Evolutionary conservation across 2,797 vertebrate genomes (phyloP).

Genomic region (Sandelia bainsii): DNA sequence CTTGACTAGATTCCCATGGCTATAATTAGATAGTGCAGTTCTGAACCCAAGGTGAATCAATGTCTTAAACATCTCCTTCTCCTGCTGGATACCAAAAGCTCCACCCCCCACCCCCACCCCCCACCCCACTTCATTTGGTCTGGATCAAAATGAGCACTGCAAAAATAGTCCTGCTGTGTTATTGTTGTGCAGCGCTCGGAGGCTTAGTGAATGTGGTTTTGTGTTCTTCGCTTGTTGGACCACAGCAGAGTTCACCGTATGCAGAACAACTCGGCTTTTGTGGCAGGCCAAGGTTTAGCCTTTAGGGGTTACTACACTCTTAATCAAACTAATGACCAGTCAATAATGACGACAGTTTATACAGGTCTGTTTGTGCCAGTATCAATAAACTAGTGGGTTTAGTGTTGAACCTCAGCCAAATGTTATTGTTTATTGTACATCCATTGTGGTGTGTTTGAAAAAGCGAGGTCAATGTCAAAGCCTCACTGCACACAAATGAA

Average conservation of each 20-base stretch:
- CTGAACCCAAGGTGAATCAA: constrained; percentile 82
- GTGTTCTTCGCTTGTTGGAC: constrained; percentile 43
- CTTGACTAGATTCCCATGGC: constrained; percentile 81
- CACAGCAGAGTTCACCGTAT: constrained; percentile 38
- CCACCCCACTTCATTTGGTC: constrained; percentile 66
- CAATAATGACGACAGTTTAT: constrained; percentile 59
- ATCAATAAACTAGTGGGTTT: constrained; percentile 62
- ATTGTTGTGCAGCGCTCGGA: constrained; percentile 65
- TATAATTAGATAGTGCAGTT: constrained; percentile 81
- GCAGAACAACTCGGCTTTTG: constrained; percentile 36
- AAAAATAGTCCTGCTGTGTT: constrained; percentile 66
- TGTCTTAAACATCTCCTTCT: constrained; percentile 80
- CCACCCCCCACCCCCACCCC: background rate
- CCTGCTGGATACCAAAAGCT: constrained; percentile 67
- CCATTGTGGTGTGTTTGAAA: constrained; percentile 57
- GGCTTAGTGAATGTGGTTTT: constrained; percentile 52
- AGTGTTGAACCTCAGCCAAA: constrained; percentile 53
- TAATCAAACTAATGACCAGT: constrained; percentile 72
- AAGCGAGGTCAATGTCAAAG: constrained; percentile 71
- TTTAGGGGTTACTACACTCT: constrained; percentile 48
- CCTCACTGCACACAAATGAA: constrained; percentile 75
- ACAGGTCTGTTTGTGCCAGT: constrained; percentile 50
- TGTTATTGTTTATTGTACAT: constrained; percentile 41
- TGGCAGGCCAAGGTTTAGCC: constrained; percentile 47
- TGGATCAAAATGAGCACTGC: constrained; percentile 67